Base-by-base conservation (phyloP, 1,140 invertebrate species). In the Drosophila trapezifrons region DNA sequence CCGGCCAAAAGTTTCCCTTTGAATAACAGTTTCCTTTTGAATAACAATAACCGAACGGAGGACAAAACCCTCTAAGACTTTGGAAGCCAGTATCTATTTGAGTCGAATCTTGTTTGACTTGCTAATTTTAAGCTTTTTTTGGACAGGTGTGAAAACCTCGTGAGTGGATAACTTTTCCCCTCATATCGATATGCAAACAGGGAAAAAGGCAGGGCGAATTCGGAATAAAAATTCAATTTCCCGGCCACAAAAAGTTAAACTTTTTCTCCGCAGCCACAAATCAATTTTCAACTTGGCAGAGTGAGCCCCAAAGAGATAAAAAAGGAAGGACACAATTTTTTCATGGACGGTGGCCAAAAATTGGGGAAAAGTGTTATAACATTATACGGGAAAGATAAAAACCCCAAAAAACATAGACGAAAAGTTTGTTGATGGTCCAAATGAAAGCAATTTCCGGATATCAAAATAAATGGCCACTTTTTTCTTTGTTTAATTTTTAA, bases 221-320 rank as follows among this genome's bases (percentile, higher is more conserved):
- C 29, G 54, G 25, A 59, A 62, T 76, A 58, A 73, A 60, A 87
- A 66, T 76, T 80, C 75, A 70, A 85, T 85, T 85, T 77, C 37
- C 42, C 67, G 10, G 54, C 70, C 55, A 60, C 67, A 63, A 62
- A 71, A 82, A 87, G 67, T 69, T 64, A 15, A 8, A 58, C 37
- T 27, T 69, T 59, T 76, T 40, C 49, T 29, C 49, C 22, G 66
- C 65, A 52, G 67, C 83, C 78, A 79, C 83, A 83, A 86, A 86
- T 86, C 83, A 86, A 86, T 87, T 86, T 82, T 27, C 38, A 75
- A 76, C 59, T 71, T 58, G 69, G 67, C 67, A 40, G 43, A 20
- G 20, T 15, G 18, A 45, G 15, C 29, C 18, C 17, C 29, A 29
- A 20, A 38, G 29, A 47, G 7, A 10, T 13, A 4, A 12, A 20